phyloP scores from a whole-genome alignment of 30 jellyfish, hydroid and myxozoan species.

The Turritopsis rubra region DNA sequence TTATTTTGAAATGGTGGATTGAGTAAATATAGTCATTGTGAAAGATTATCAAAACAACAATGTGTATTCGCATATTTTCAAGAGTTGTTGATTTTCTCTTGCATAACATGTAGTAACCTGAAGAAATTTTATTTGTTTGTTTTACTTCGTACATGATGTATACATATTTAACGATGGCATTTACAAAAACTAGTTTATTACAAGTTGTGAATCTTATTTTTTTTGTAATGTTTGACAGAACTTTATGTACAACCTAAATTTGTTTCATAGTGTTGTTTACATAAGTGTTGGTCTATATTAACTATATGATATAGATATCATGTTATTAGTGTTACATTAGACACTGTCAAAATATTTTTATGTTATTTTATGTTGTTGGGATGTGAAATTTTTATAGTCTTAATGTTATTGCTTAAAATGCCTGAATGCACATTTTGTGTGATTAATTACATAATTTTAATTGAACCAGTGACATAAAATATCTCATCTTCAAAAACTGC shows the following conservation, averaged over 20 bases:
- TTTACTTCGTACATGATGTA: background rate
- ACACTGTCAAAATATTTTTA: background rate
- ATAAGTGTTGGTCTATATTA: background rate
- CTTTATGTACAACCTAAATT: background rate
- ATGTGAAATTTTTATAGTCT: background rate
- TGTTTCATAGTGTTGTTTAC: background rate
- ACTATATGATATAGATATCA: background rate
- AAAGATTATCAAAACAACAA: background rate
- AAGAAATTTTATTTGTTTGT: background rate
- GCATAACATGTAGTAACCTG: background rate
- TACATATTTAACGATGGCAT: background rate
- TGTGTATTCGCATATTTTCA: background rate
- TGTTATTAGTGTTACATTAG: background rate
- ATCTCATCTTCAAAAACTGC: background rate
- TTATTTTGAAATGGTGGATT: background rate
- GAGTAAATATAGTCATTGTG: background rate
- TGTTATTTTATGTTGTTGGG: background rate
- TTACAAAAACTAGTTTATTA: background rate
- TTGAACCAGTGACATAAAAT: background rate
- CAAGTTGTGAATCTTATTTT: too few relatives aligned
- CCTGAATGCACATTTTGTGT: background rate
- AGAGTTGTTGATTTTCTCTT: background rate
- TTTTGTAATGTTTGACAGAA: too few relatives aligned
- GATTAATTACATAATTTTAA: background rate
- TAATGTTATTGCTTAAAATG: background rate